Conservation (phyloP, 2,888 invertebrate species). For the Eulithis testata region DNA sequence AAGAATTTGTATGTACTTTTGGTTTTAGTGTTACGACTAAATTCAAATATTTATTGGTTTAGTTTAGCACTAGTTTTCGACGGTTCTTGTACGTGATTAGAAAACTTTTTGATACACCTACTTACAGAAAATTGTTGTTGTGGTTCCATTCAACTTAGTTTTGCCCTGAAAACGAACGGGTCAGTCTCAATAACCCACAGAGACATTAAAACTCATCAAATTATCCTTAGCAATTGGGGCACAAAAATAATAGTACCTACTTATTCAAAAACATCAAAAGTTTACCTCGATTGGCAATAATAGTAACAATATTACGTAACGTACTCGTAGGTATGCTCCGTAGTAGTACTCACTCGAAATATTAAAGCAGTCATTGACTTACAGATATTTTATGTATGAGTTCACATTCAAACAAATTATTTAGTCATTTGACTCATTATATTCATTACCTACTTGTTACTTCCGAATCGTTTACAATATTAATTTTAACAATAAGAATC, state of each 20-base stretch:
- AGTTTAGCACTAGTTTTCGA: no score
- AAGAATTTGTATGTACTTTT: background rate
- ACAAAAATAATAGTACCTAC: no score
- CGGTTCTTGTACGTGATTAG: background rate
- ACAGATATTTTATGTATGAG: conserved; percentile 36
- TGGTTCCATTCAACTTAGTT: no score
- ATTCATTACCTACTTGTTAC: conserved; percentile 40
- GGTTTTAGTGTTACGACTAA: background rate
- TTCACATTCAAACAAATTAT: conserved; percentile 35
- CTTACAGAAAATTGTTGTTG: no score
- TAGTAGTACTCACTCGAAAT: conserved; percentile 8
- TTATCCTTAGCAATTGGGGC: no score
- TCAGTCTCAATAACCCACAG: no score
- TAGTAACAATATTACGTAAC: conserved; percentile 3
- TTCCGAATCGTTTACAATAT: conserved; percentile 58
- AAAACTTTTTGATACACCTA: background rate
- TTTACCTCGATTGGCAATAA: background rate
- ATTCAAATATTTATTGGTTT: no score
- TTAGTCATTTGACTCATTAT: conserved; percentile 29
- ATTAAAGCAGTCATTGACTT: conserved; percentile 32
- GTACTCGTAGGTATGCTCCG: no score
- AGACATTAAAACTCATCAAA: no score
- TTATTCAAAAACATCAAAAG: no score
- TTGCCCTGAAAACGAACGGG: no score
- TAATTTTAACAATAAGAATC: conserved; percentile 46